Evolutionary conservation across 2,113 vertebrate genomes (phyloP), one percentile per base, ranked within the genome.

Genomic region (Zosterops borbonicus): DNA sequence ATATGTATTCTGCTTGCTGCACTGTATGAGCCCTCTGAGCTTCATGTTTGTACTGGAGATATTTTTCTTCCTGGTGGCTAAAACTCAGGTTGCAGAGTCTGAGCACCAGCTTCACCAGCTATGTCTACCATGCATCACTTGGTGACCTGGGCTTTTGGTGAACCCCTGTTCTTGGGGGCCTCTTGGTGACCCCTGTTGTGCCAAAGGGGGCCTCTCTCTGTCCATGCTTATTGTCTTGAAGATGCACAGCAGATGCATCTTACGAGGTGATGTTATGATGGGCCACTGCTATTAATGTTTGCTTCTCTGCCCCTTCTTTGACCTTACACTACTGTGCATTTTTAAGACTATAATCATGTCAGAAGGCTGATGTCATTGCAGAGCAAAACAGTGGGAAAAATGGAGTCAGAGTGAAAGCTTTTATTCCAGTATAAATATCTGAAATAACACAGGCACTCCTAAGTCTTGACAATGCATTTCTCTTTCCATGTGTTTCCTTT

Each of bases 351-450:
- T 47, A 91, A 77, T 86, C 7, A 14, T 60, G 24, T 46, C 50
- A 79, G 49, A 92, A 65, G n/a, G 22, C 62, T 95, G 74, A 79
- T 91, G 81, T 73, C 23, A 87, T 69, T 74, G 27, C 20, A 70
- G 75, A 42, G 70, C 41, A 74, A 95, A 92, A 55, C 82, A 85
- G 39, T 80, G 82, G 89, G 82, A 95, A 92, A 44, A 90, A 42
- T 14, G 12, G 55, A 42, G 50, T 90, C 78, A 76, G n/a, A 68
- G 23, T 55, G 25, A 69, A 92, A 73, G 42, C 44, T 92, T 87
- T 94, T 92, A 81, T 89, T 95, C 64, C 27, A 64, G 41, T 89
- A 90, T 92, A 95, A 97, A 86, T 90, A 93, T 60, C 78, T 94
- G 78, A 92, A 95, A 83, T 70, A 95, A 79, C 55, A 87, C 16